Conservation (phyloP, 1,140 invertebrate species). For the Asbolus verrucosus region DNA sequence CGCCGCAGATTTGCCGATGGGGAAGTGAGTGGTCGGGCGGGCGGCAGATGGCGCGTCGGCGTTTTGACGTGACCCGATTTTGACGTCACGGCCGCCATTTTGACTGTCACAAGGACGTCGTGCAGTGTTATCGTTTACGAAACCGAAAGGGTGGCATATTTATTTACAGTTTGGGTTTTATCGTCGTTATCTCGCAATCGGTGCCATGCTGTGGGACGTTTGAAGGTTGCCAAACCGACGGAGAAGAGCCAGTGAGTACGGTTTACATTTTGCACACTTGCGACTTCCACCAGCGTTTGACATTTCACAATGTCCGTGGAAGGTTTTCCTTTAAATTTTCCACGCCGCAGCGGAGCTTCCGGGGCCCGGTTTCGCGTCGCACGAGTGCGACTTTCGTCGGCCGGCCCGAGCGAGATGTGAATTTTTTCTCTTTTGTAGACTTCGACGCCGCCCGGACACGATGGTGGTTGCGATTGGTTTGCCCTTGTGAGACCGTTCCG, state of each 20-base stretch:
- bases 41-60: conserved; percentile 6
- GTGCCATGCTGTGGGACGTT: conserved; percentile 17
- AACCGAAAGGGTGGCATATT: conserved; percentile 35
- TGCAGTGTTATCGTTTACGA: conserved; percentile 36
- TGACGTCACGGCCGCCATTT: conserved; percentile 48
- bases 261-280: conserved; percentile 12
- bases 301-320: conserved; percentile 44
- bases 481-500: too few species aligned
- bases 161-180: conserved; percentile 26
- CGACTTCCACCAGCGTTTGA: conserved; percentile 27
- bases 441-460: too few species aligned
- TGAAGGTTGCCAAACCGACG: conserved; percentile 4
- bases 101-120: conserved; percentile 51
- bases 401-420: background rate
- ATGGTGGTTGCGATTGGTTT: too few species aligned
- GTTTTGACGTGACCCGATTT: conserved; percentile 25
- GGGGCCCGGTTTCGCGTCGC: background rate
- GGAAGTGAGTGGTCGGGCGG: background rate
- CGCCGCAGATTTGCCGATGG: too few species aligned
- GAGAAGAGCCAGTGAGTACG: conserved; percentile 11
- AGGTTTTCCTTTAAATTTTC: conserved; percentile 21
- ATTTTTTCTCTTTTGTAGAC: too few species aligned
- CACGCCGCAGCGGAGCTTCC: background rate
- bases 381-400: background rate
- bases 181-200: conserved; percentile 21